Evolutionary conservation across 2,888 invertebrate genomes (phyloP).

Genomic region (Tetranychus piercei): DNA sequence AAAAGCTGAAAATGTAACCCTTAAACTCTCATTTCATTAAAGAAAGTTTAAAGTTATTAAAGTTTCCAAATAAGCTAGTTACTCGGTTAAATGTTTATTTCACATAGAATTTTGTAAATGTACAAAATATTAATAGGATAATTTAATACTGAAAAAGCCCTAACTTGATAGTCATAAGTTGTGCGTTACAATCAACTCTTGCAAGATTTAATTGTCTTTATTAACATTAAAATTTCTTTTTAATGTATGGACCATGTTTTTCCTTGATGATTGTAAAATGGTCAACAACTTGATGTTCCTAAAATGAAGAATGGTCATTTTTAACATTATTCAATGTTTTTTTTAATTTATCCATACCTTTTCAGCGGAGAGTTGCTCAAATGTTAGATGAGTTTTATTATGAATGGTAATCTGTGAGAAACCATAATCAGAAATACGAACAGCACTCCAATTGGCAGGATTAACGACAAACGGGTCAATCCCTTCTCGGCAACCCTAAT

Average conservation of each 20-base stretch:
- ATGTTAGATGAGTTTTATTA: slow-evolving; percentile 65
- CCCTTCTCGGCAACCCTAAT: slow-evolving; percentile 61
- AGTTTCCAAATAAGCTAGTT: not conserved
- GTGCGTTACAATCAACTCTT: no score
- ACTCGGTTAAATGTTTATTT: no score
- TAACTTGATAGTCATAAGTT: no score
- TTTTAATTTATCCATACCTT: slow-evolving; percentile 25
- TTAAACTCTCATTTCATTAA: not conserved
- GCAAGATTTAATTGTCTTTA: not conserved
- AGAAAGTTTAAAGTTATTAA: no score
- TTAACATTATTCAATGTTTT: not conserved
- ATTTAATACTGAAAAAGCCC: no score
- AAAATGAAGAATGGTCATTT: not conserved
- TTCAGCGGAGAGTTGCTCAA: slow-evolving; percentile 53
- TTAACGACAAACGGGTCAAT: slow-evolving; percentile 52
- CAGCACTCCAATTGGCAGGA: slow-evolving; percentile 58
- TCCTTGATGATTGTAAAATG: slow-evolving; percentile 25
- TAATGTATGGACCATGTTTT: slow-evolving; percentile 23
- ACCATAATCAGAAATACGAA: slow-evolving; percentile 71
- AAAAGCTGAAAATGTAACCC: not conserved
- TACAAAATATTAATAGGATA: no score
- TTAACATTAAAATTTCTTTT: not conserved
- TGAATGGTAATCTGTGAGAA: slow-evolving; percentile 57
- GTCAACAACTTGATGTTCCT: slow-evolving; percentile 26
- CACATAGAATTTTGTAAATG: no score